phyloP scores from a whole-genome alignment of 2,888 invertebrate genomes.

The Bombylius discolor region DNA sequence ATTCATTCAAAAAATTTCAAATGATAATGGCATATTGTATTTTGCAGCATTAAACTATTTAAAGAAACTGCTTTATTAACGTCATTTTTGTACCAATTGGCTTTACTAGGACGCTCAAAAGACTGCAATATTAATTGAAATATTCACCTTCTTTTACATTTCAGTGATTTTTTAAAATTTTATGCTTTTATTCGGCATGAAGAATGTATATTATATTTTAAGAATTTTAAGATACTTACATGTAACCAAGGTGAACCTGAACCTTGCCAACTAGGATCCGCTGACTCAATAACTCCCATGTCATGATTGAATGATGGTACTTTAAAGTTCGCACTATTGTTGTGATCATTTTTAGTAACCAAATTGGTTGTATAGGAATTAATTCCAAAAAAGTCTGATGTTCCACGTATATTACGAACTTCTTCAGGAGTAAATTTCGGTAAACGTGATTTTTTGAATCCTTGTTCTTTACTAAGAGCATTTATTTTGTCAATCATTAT shows the following conservation, averaged over 20 bases:
- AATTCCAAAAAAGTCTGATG: conserved; percentile 59
- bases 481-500: conserved; percentile 47
- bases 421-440: conserved; percentile 49
- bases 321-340: conserved; percentile 30
- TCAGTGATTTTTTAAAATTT: too few species aligned
- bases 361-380: conserved; percentile 57
- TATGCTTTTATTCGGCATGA: too few species aligned
- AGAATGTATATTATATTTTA: neutral
- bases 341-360: conserved; percentile 32
- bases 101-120: too few species aligned
- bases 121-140: too few species aligned
- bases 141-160: too few species aligned
- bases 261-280: conserved; percentile 47
- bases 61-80: too few species aligned
- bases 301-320: conserved; percentile 49
- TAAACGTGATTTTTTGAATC: conserved; percentile 46
- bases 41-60: too few species aligned
- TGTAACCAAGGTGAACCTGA: conserved; percentile 48
- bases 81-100: too few species aligned
- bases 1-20: too few species aligned
- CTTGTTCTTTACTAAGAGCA: conserved; percentile 44
- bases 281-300: conserved; percentile 43
- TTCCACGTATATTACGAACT: conserved; percentile 44
- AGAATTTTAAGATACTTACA: conserved; percentile 33
- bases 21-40: too few species aligned